Conservation (phyloP, 2,888 invertebrate genomes). For the Thecophora atra region DNA sequence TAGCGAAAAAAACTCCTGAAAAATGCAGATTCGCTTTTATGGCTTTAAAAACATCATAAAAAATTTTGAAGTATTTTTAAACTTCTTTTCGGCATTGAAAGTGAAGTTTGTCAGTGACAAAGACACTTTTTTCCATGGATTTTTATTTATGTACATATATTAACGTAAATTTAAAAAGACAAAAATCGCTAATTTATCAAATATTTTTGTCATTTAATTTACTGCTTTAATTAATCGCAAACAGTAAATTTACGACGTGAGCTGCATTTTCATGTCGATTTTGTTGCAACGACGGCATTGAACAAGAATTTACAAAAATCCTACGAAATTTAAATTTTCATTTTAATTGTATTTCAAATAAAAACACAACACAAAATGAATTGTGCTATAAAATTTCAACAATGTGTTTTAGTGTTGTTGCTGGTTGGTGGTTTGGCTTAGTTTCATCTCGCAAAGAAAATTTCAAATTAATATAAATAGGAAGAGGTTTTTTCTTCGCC, state of each 20-base stretch:
- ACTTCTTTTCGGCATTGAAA: no score
- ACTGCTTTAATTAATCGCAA: no score
- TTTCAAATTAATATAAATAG: background rate
- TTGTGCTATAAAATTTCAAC: slow-evolving; percentile 20
- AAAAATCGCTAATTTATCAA: no score
- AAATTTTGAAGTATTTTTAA: no score
- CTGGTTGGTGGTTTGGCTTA: background rate
- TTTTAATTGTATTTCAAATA: slow-evolving; percentile 6
- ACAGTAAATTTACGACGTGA: slow-evolving; percentile 13
- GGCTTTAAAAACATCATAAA: no score
- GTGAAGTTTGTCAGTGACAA: no score
- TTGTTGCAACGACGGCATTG: slow-evolving; percentile 9
- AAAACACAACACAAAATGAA: slow-evolving; percentile 11
- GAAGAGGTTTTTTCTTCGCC: background rate
- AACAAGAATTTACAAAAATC: background rate
- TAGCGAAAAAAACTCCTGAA: no score
- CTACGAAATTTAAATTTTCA: slow-evolving; percentile 7
- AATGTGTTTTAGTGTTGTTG: slow-evolving; percentile 22
- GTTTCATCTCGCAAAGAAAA: background rate
- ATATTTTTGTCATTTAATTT: no score
- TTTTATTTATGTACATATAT: no score
- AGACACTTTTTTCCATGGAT: no score
- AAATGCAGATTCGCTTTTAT: no score
- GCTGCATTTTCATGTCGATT: slow-evolving; percentile 8
- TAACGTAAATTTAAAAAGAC: no score